phyloP scores from a whole-genome alignment of 1,140 invertebrate genomes.

The Polypedilum vanderplanki region DNA sequence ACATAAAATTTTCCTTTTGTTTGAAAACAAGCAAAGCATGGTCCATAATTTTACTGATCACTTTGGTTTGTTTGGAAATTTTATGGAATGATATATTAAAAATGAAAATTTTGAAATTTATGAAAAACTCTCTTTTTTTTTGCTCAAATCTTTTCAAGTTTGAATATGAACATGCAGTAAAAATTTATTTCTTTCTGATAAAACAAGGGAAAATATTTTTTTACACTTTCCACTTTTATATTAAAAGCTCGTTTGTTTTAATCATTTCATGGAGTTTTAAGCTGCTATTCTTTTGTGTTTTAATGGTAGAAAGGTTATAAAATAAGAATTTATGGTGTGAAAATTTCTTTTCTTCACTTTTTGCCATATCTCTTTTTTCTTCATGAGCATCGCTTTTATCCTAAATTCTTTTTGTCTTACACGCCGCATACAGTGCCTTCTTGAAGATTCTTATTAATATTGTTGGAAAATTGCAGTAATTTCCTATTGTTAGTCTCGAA shows the following conservation, averaged over 20 bases:
- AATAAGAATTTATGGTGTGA: conserved; percentile 11
- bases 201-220: background rate
- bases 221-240: conserved; percentile 13
- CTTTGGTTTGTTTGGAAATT: background rate
- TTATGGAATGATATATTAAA: background rate
- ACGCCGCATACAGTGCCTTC: too few relatives aligned
- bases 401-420: too few relatives aligned
- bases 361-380: too few relatives aligned
- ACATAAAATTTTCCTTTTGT: background rate
- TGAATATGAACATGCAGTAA: background rate
- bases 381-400: too few relatives aligned
- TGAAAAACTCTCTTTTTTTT: background rate
- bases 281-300: background rate
- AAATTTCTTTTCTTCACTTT: background rate
- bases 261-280: background rate
- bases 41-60: background rate
- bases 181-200: background rate
- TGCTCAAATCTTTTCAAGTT: too few relatives aligned
- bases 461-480: background rate
- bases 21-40: background rate
- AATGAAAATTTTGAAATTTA: background rate
- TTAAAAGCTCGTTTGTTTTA: conserved; percentile 19
- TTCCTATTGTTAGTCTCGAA: background rate
- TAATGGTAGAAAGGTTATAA: background rate
- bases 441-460: too few relatives aligned